These are phyloP conservation scores for Drosophila mojavensis DNA, from an alignment of 1,140 invertebrate genomes.

Conservation along the genomic window DNA sequence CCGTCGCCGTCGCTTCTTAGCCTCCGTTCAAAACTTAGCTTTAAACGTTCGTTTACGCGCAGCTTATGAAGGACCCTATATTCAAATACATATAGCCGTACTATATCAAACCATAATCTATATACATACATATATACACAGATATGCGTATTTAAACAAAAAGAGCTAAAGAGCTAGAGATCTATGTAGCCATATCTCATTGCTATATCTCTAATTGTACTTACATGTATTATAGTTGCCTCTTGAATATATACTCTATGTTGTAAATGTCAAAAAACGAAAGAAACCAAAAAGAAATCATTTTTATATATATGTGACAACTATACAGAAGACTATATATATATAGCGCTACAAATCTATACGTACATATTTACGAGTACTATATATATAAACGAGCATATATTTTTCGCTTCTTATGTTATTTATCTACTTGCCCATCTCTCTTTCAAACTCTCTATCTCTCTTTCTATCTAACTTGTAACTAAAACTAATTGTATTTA, in stretches of 20 bases:
- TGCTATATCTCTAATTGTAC: conserved; percentile 30
- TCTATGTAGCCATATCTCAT: conserved; percentile 18
- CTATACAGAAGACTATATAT: conserved; percentile 31
- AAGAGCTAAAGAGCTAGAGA: conserved; percentile 21
- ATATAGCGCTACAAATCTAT: conserved; percentile 62
- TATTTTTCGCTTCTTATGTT: conserved; percentile 42
- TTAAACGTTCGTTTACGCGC: conserved; percentile 39
- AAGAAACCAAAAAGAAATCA: conserved; percentile 30
- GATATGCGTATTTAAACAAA: conserved; percentile 23
- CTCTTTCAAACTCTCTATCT: conserved; percentile 8
- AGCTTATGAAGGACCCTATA: conserved; percentile 21
- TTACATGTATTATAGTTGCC: conserved; percentile 68
- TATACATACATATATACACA: conserved; percentile 24
- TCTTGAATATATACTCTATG: conserved; percentile 58
- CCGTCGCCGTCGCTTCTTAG: conserved; percentile 53
- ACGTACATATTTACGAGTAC: conserved; percentile 46
- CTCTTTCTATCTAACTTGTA: conserved; percentile 25
- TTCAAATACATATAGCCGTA: conserved; percentile 19
- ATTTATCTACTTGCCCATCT: conserved; percentile 23
- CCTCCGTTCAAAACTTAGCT: conserved; percentile 50
- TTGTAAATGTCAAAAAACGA: conserved; percentile 63
- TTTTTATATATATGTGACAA: conserved; percentile 48
- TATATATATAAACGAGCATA: conserved; percentile 44
- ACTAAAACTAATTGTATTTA: conserved; percentile 33
- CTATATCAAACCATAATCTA: background rate